Percentiles rank a stretch among this genome's conserved stretches.
Evolutionary conservation across 2,113 vertebrate genomes (phyloP).

Genomic region (Pampusana beccarii): DNA sequence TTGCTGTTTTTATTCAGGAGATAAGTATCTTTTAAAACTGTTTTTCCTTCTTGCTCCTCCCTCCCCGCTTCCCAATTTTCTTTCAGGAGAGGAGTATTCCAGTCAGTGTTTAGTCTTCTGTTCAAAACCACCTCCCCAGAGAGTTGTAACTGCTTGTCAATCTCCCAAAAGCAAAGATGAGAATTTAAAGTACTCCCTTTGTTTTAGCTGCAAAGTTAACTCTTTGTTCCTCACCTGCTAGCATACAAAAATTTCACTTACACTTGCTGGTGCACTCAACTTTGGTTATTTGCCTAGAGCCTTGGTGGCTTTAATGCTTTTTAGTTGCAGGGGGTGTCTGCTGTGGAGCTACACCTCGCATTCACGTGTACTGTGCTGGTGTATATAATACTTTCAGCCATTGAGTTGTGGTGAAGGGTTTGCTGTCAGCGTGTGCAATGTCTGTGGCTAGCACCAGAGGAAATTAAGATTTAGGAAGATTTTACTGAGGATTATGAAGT

Average conservation of each 20-base stretch:
- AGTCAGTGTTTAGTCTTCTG: not conserved
- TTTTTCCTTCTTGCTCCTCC: not conserved
- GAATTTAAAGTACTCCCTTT: not conserved
- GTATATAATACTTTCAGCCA: not conserved
- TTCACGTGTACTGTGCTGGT: rapidly evolving
- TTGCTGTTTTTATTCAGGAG: not conserved
- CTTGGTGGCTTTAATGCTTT: not conserved
- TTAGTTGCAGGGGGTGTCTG: not conserved
- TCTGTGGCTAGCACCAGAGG: not conserved
- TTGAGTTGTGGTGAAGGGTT: not conserved
- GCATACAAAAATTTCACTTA: not conserved
- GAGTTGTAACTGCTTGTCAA: not conserved
- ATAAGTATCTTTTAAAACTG: not conserved
- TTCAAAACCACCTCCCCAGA: not conserved
- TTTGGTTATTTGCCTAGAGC: not conserved
- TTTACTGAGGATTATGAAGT: not conserved
- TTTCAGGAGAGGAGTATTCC: not conserved
- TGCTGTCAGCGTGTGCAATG: rapidly evolving
- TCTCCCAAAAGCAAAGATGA: not conserved
- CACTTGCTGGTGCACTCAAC: not conserved
- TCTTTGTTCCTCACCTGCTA: not conserved
- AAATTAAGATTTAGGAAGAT: not conserved
- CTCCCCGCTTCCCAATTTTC: not conserved
- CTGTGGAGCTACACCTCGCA: not conserved
- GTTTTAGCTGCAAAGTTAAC: not conserved